Evolutionary conservation across 2,113 vertebrate species (phyloP).

Genomic region (Lipophrys pholis): DNA sequence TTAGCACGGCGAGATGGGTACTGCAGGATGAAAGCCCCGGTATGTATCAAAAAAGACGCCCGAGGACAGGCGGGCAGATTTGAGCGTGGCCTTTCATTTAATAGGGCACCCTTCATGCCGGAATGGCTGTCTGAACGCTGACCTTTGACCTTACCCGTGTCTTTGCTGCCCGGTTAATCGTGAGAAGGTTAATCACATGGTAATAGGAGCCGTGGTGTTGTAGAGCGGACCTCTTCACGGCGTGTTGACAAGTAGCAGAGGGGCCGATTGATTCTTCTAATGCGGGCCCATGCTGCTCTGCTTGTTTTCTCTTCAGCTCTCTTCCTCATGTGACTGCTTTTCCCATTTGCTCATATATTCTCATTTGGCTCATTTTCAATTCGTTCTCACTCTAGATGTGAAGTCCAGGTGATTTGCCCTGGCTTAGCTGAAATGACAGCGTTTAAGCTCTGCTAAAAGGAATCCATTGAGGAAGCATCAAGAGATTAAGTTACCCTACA

Average conservation of each 20-base stretch:
- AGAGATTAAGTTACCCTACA: slow-evolving; percentile 57
- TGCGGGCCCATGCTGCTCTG: not conserved
- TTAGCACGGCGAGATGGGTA: slow-evolving; percentile 36
- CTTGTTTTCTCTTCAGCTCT: not conserved
- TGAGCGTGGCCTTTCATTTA: slow-evolving; percentile 56
- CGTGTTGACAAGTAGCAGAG: slow-evolving; percentile 26
- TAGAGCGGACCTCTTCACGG: slow-evolving; percentile 31
- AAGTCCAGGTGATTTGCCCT: slow-evolving; percentile 51
- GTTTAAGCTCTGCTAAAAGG: slow-evolving; percentile 65
- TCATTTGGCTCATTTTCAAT: slow-evolving; percentile 31
- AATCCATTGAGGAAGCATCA: slow-evolving; percentile 65
- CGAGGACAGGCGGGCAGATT: slow-evolving; percentile 28
- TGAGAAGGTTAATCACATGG: slow-evolving; percentile 73
- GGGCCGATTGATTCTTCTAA: slow-evolving; percentile 25
- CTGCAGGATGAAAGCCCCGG: slow-evolving; percentile 1
- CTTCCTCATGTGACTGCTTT: not conserved
- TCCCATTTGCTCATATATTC: slow-evolving; percentile 22
- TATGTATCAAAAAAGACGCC: slow-evolving; percentile 35
- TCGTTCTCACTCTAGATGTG: not conserved
- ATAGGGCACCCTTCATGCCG: slow-evolving; percentile 57
- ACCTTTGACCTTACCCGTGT: slow-evolving; percentile 61
- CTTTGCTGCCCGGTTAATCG: slow-evolving; percentile 59
- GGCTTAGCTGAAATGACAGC: slow-evolving; percentile 64
- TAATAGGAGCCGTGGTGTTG: slow-evolving; percentile 53
- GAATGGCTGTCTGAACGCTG: slow-evolving; percentile 48